These are phyloP conservation scores for Anastatus disparis DNA, from an alignment of 1,140 invertebrate species.

Conservation along the genomic window DNA sequence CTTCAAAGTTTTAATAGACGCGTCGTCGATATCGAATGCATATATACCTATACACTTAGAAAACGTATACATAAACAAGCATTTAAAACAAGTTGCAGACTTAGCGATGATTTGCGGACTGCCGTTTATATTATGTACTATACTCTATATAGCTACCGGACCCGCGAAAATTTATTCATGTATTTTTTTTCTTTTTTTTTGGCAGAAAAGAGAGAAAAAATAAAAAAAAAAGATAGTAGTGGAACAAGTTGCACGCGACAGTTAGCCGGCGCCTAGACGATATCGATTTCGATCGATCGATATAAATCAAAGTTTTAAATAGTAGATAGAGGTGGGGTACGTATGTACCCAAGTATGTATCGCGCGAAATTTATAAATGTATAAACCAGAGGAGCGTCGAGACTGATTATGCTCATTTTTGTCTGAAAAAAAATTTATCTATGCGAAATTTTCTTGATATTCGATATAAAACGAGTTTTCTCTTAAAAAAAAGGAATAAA, in stretches of 20 bases:
- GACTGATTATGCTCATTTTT: too few relatives aligned
- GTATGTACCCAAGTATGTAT: neutral
- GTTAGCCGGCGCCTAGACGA: slow-evolving; percentile 8
- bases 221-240: neutral
- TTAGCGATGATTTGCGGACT: slow-evolving; percentile 28
- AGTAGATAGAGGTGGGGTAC: too few relatives aligned
- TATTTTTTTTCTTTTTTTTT: neutral
- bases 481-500: too few relatives aligned
- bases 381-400: too few relatives aligned
- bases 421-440: neutral
- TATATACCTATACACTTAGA: neutral
- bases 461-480: too few relatives aligned
- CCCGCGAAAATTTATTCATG: slow-evolving; percentile 26
- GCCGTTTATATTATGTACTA: too few relatives aligned
- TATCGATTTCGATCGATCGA: slow-evolving; percentile 30
- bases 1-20: slow-evolving; percentile 29
- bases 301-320: too few relatives aligned
- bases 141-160: neutral
- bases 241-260: neutral
- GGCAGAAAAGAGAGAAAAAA: neutral
- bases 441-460: too few relatives aligned
- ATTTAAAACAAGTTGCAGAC: slow-evolving; percentile 5
- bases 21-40: slow-evolving; percentile 23
- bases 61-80: neutral
- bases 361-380: neutral